phyloP scores from a whole-genome alignment of 2,113 vertebrate genomes.

The Stictonetta naevosa region DNA sequence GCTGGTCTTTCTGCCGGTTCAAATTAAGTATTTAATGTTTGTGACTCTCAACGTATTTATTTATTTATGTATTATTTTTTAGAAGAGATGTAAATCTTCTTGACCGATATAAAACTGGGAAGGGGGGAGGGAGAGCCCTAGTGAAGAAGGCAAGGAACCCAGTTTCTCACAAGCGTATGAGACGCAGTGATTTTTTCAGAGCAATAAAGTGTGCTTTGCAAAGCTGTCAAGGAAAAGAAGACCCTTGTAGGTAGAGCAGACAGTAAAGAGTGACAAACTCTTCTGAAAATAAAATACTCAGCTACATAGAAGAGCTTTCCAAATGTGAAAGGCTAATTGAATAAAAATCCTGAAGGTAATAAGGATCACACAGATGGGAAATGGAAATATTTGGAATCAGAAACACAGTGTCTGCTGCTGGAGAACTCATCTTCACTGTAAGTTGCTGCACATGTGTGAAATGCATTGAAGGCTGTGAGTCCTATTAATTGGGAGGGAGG shows the following conservation, averaged over 20 bases:
- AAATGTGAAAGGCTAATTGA: background rate
- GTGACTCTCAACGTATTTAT: conserved; percentile 23
- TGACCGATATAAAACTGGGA: conserved; percentile 5
- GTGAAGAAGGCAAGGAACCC: background rate
- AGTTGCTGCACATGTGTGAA: background rate
- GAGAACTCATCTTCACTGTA: background rate
- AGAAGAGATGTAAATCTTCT: conserved; percentile 38
- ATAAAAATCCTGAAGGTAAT: conserved; percentile 2
- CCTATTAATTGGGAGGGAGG: background rate
- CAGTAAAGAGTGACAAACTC: background rate
- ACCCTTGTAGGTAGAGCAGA: background rate
- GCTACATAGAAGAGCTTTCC: background rate
- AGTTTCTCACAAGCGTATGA: background rate
- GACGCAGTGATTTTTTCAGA: background rate
- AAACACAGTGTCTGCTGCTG: background rate
- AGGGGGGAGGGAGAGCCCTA: background rate
- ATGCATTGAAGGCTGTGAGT: background rate
- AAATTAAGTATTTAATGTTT: conserved; percentile 58
- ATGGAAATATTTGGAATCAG: background rate
- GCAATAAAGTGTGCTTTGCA: background rate
- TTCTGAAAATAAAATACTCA: conserved; percentile 17
- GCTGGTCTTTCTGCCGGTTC: conserved; percentile 41
- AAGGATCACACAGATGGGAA: conserved; percentile 1
- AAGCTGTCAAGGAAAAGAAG: background rate
- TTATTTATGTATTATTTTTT: conserved; percentile 47